Percentiles rank a stretch among this genome's conserved stretches.
Evolutionary conservation across 2,113 vertebrate species (phyloP).

Genomic region (Tragelaphus scriptus): DNA sequence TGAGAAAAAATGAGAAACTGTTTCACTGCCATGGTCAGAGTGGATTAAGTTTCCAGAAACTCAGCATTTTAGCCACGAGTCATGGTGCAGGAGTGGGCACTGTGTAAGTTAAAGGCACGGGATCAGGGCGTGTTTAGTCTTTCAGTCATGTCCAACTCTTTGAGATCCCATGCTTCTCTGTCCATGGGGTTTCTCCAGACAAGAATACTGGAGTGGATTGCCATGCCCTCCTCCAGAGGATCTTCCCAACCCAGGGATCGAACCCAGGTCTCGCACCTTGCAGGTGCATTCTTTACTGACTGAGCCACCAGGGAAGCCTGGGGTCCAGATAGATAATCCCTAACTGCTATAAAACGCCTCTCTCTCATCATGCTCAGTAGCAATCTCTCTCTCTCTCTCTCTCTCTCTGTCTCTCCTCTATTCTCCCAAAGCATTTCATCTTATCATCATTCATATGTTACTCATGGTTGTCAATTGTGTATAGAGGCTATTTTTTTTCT

Average conservation of each 20-base stretch:
- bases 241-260: neutral
- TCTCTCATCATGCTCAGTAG: neutral
- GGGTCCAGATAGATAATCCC: neutral
- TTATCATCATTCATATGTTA: neutral
- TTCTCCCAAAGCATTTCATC: neutral
- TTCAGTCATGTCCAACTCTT: neutral
- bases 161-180: neutral
- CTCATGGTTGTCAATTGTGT: neutral
- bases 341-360: neutral
- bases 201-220: neutral
- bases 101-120: neutral
- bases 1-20: neutral
- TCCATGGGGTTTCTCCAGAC: neutral
- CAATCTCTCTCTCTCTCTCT: neutral
- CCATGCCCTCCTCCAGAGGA: neutral
- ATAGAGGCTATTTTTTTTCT: neutral
- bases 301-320: neutral
- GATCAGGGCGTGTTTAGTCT: neutral
- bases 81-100: no score
- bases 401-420: neutral
- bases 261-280: neutral
- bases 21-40: neutral
- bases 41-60: neutral
- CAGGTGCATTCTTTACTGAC: neutral
- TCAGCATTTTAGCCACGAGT: neutral